Conservation (phyloP, 2,888 invertebrate species). For the Anoncus sp. region DNA sequence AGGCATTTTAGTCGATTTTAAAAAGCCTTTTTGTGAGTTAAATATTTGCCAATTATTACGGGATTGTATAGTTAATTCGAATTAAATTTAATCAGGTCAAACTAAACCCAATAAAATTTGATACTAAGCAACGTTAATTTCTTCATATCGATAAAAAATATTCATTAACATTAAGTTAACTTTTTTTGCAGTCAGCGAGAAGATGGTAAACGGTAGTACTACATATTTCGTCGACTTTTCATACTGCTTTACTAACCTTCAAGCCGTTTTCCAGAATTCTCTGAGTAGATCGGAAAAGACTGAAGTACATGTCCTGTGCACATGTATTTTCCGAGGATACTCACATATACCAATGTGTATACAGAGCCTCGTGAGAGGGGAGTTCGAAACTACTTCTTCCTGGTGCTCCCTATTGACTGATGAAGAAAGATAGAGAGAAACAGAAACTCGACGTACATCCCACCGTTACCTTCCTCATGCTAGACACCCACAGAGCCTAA, state of each 20-base stretch:
- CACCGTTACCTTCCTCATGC: conserved; percentile 18
- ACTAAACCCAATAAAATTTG: too few species aligned
- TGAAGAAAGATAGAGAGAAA: conserved; percentile 67
- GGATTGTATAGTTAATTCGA: neutral
- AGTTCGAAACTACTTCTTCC: conserved; percentile 79
- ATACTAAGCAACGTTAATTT: too few species aligned
- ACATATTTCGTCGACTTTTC: neutral
- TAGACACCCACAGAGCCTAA: conserved; percentile 52
- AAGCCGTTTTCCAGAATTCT: conserved; percentile 18
- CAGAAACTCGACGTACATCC: conserved; percentile 26
- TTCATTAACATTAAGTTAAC: neutral
- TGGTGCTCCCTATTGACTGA: conserved; percentile 80
- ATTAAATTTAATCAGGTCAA: too few species aligned
- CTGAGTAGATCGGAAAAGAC: conserved; percentile 4
- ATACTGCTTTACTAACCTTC: neutral
- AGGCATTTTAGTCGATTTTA: too few species aligned
- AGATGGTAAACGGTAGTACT: neutral
- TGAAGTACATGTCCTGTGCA: neutral
- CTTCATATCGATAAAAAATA: too few species aligned
- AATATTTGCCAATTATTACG: neutral
- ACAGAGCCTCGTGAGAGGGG: conserved; percentile 63
- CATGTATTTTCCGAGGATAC: conserved; percentile 11
- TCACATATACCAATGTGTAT: conserved; percentile 3
- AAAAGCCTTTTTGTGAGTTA: too few species aligned
- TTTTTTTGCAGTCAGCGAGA: neutral